Conservation (phyloP, 2,797 vertebrate species). For the Agapornis canus region DNA sequence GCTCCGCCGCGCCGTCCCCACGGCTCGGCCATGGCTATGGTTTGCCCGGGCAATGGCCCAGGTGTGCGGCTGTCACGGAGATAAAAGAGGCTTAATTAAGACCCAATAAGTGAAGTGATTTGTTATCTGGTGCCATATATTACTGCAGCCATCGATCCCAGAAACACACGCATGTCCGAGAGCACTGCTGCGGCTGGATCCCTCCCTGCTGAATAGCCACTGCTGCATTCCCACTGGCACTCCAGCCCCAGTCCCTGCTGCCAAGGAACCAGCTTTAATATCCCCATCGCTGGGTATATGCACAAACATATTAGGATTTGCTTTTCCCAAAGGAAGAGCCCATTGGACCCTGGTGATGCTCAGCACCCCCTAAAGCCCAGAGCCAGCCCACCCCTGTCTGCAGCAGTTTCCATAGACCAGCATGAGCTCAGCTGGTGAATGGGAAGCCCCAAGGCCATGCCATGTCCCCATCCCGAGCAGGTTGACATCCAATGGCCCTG, state of each 20-base stretch:
- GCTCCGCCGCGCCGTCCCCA: background rate
- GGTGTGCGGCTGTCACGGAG: constrained; percentile 77
- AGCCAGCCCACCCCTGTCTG: background rate
- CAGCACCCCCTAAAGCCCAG: background rate
- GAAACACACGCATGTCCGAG: constrained; percentile 1
- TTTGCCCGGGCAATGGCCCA: constrained; percentile 52
- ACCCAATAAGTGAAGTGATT: constrained; percentile 79
- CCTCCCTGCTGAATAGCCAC: accelerated
- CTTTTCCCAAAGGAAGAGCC: background rate
- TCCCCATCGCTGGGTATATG: background rate
- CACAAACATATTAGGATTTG: background rate
- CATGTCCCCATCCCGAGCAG: accelerated
- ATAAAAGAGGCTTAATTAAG: constrained; percentile 81
- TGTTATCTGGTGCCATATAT: constrained; percentile 75
- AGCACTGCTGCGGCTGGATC: background rate
- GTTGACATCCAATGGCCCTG: background rate
- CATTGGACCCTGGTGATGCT: background rate
- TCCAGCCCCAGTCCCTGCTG: background rate
- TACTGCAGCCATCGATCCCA: constrained; percentile 64
- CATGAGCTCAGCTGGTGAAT: accelerated
- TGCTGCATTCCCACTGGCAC: accelerated
- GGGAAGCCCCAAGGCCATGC: background rate
- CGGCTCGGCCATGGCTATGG: background rate
- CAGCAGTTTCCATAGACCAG: background rate
- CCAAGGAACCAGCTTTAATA: background rate